Conservation (phyloP, 2,797 vertebrate species). For the Paramormyrops hopkinsi region DNA sequence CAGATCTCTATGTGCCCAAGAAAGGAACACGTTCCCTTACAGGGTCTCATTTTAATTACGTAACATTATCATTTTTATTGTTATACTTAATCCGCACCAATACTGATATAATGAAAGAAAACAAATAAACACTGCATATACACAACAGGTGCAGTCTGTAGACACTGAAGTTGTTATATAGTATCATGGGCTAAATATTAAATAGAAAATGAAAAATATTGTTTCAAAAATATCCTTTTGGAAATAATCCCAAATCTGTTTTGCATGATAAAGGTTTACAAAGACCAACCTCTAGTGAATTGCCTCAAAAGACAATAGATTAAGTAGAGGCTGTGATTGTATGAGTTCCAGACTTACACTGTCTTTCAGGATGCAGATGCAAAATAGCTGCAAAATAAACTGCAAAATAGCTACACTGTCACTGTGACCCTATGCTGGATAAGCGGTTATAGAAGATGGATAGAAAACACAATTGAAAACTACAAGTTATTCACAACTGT, state of each 20-base stretch:
- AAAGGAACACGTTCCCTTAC: not conserved
- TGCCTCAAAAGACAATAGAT: not conserved
- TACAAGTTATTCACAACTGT: not conserved
- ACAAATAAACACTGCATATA: not conserved
- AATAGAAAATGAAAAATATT: not conserved
- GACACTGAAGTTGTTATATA: not conserved
- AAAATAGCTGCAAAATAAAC: not conserved
- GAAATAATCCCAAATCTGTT: not conserved
- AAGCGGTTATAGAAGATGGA: not conserved
- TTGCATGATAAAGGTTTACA: not conserved
- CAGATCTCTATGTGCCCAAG: not conserved
- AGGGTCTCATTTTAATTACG: not conserved
- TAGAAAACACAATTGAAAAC: not conserved
- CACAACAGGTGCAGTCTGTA: not conserved
- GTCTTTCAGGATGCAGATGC: not conserved
- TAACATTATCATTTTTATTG: not conserved
- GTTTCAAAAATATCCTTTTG: not conserved
- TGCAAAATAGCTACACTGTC: not conserved
- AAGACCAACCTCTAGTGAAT: not conserved
- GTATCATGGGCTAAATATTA: not conserved
- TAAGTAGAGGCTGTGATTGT: not conserved
- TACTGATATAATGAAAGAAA: not conserved
- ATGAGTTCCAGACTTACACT: not conserved
- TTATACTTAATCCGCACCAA: not conserved
- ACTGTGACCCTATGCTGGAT: not conserved